These are phyloP conservation scores for Trichogramma dendrolimi DNA, from an alignment of 2,888 invertebrate genomes.

Conservation along the genomic window DNA sequence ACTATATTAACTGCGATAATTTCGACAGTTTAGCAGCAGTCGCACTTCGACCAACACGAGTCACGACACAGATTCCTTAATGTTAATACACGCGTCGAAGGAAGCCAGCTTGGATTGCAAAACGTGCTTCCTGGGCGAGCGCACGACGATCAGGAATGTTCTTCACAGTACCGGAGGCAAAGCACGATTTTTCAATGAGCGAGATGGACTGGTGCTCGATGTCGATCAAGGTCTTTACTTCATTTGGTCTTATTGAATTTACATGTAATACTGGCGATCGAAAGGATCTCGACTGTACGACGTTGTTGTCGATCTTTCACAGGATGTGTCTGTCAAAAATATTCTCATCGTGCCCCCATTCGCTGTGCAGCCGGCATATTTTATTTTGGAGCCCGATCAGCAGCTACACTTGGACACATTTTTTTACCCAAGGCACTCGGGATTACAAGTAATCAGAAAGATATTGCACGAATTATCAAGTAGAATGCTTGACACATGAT, in stretches of 20 bases:
- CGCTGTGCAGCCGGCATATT: constrained; percentile 50
- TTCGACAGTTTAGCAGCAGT: too few relatives aligned
- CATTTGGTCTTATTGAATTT: constrained; percentile 17
- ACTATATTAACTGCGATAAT: too few relatives aligned
- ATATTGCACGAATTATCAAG: neutral
- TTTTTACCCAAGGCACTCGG: constrained; percentile 47
- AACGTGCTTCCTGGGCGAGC: constrained; percentile 49
- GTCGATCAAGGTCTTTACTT: constrained; percentile 44
- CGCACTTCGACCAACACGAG: too few relatives aligned
- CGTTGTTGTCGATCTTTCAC: constrained; percentile 11
- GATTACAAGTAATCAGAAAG: constrained; percentile 40
- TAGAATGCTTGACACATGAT: neutral
- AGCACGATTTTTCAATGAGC: constrained; percentile 51
- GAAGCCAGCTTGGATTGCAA: constrained; percentile 49
- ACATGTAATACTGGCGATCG: neutral
- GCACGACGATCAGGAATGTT: constrained; percentile 38
- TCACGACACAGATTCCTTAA: too few relatives aligned
- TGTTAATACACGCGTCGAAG: too few relatives aligned
- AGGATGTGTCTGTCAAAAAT: constrained; percentile 41
- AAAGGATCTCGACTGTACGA: too few relatives aligned
- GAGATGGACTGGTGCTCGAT: constrained; percentile 52
- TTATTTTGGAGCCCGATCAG: constrained; percentile 46
- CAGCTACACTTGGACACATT: constrained; percentile 44
- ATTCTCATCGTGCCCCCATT: constrained; percentile 45
- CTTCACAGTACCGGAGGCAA: constrained; percentile 48